Evolutionary conservation across 1,140 invertebrate genomes (phyloP).

Genomic region (Trichonephila clavata): DNA sequence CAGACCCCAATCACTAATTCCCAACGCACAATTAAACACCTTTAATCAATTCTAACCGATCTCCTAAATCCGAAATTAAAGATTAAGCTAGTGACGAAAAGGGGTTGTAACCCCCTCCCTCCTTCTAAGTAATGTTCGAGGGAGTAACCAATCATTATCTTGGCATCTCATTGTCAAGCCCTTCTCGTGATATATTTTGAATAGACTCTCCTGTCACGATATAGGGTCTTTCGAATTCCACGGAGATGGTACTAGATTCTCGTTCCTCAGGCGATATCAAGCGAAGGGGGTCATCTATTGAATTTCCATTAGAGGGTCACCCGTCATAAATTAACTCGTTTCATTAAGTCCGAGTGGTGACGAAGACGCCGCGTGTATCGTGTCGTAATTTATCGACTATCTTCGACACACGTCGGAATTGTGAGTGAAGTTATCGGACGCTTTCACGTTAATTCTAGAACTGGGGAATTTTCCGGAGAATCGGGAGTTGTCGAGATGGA

Average conservation of each 20-base stretch:
- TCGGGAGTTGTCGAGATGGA: not conserved
- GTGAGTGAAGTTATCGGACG: slow-evolving; percentile 42
- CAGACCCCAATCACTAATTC: not conserved
- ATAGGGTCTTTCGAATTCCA: not conserved
- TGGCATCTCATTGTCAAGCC: slow-evolving; percentile 29
- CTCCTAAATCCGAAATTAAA: not conserved
- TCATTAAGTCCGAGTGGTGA: slow-evolving; percentile 60
- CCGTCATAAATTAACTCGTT: slow-evolving; percentile 71
- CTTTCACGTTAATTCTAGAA: slow-evolving; percentile 3
- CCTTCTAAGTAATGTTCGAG: slow-evolving; percentile 15
- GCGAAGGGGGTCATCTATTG: slow-evolving; percentile 31
- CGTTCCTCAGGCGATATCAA: slow-evolving; percentile 7
- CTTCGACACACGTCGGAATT: slow-evolving; percentile 40
- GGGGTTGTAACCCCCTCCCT: not conserved
- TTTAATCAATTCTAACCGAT: slow-evolving; percentile 1
- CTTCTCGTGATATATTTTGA: slow-evolving; percentile 41
- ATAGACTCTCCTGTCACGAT: slow-evolving; percentile 1
- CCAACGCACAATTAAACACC: not conserved
- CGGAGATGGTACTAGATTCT: not conserved
- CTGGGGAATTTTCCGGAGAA: not conserved
- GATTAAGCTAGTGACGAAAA: not conserved
- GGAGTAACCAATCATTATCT: slow-evolving; percentile 19
- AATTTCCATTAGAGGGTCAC: slow-evolving; percentile 69
- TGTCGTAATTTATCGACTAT: slow-evolving; percentile 58
- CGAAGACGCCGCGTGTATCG: slow-evolving; percentile 35